phyloP scores from a whole-genome alignment of 2,888 invertebrate genomes.

The Cerastoderma edule region DNA sequence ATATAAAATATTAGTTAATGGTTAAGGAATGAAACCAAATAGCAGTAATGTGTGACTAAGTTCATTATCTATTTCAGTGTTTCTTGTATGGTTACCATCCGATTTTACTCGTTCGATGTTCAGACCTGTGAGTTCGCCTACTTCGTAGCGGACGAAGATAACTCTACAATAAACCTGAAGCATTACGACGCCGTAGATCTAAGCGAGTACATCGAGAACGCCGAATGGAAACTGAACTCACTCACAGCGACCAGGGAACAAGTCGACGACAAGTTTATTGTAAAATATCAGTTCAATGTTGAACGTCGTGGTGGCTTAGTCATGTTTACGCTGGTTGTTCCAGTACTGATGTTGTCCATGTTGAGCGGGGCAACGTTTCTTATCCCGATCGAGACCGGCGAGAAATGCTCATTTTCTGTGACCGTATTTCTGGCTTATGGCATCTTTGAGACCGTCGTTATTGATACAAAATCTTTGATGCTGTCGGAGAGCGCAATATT shows the following conservation, averaged over 20 bases:
- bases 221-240: constrained; percentile 19
- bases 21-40: too few relatives aligned
- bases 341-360: constrained; percentile 16
- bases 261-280: neutral
- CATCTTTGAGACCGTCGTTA: constrained; percentile 16
- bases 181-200: constrained; percentile 1
- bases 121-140: constrained; percentile 15
- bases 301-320: constrained; percentile 18
- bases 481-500: too few relatives aligned
- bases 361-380: constrained; percentile 12
- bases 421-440: constrained; percentile 24
- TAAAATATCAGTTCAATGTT: constrained; percentile 2
- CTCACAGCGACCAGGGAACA: neutral
- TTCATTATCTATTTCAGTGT: too few relatives aligned
- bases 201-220: constrained; percentile 16
- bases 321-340: constrained; percentile 16
- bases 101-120: constrained; percentile 17
- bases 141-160: constrained; percentile 12
- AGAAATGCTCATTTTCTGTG: constrained; percentile 15
- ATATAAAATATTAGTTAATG: too few relatives aligned
- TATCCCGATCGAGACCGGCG: constrained; percentile 19
- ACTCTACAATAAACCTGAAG: constrained; percentile 7
- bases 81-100: constrained; percentile 3
- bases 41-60: too few relatives aligned
- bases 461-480: too few relatives aligned